Evolutionary conservation across 2,113 vertebrate genomes (phyloP).

Genomic region (Enhydra lutris): DNA sequence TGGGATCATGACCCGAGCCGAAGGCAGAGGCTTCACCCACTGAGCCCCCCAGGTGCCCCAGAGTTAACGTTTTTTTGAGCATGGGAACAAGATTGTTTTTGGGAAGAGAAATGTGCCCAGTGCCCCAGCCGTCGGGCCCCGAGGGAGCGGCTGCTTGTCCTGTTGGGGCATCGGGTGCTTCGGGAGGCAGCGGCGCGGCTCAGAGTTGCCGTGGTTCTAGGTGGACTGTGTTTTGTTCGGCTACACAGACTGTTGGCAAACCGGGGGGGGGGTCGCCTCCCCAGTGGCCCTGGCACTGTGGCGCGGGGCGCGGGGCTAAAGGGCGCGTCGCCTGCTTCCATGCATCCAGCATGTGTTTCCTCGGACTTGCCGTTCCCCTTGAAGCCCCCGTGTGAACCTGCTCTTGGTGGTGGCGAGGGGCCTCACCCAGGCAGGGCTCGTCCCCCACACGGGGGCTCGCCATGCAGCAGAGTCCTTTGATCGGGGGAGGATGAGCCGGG

Average conservation of each 20-base stretch:
- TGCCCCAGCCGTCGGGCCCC: fast-evolving
- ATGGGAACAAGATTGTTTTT: background rate
- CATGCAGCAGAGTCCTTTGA: background rate
- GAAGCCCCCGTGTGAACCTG: fast-evolving
- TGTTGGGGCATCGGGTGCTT: background rate
- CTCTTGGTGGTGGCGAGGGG: too few relatives aligned
- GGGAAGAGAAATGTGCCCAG: fast-evolving
- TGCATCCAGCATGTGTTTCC: background rate
- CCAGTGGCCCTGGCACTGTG: background rate
- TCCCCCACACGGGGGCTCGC: background rate
- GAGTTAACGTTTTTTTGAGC: background rate
- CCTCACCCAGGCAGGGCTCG: fast-evolving
- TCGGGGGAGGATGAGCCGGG: fast-evolving
- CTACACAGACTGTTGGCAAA: too few relatives aligned
- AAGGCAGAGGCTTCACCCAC: too few relatives aligned
- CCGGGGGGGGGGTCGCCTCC: fast-evolving
- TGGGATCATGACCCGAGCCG: too few relatives aligned
- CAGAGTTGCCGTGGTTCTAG: background rate
- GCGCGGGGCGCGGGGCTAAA: fast-evolving
- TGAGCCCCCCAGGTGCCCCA: too few relatives aligned
- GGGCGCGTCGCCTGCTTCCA: background rate
- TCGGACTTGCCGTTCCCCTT: too few relatives aligned
- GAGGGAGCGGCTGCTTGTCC: background rate
- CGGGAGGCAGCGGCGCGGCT: background rate
- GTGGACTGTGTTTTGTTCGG: background rate